phyloP scores from a whole-genome alignment of 2,797 vertebrate species.

The Percopsis omiscomaycus region DNA sequence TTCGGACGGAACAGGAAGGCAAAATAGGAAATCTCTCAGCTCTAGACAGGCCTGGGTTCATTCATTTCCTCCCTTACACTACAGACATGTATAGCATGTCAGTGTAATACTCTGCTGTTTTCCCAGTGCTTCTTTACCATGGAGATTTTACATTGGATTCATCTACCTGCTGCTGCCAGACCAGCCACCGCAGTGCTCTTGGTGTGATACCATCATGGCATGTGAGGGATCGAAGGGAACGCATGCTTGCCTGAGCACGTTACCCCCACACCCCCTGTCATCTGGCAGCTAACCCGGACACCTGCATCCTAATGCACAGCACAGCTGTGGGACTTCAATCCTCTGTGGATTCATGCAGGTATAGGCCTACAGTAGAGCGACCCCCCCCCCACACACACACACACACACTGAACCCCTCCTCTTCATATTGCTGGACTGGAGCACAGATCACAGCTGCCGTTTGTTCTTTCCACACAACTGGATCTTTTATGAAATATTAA shows the following conservation, averaged over 20 bases:
- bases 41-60: background rate
- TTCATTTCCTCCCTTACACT: slow-evolving; percentile 13
- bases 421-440: no score
- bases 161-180: slow-evolving; percentile 25
- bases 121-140: background rate
- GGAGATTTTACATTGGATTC: background rate
- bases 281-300: slow-evolving; percentile 33
- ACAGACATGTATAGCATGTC: slow-evolving; percentile 8
- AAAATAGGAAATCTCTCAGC: background rate
- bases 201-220: slow-evolving; percentile 21
- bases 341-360: no score
- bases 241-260: slow-evolving; percentile 49
- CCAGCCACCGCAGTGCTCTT: slow-evolving; percentile 30
- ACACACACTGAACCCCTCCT: no score
- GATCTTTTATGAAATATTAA: slow-evolving; percentile 76
- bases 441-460: no score
- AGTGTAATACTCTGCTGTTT: background rate
- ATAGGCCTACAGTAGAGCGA: no score
- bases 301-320: slow-evolving; percentile 52
- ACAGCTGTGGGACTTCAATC: no score
- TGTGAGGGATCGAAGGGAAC: slow-evolving; percentile 26
- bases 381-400: no score
- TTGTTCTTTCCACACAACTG: slow-evolving; percentile 28
- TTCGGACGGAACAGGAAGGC: no score
- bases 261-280: slow-evolving; percentile 47